Base-by-base conservation (phyloP, 2,113 vertebrate species). In the Pimephales promelas region DNA sequence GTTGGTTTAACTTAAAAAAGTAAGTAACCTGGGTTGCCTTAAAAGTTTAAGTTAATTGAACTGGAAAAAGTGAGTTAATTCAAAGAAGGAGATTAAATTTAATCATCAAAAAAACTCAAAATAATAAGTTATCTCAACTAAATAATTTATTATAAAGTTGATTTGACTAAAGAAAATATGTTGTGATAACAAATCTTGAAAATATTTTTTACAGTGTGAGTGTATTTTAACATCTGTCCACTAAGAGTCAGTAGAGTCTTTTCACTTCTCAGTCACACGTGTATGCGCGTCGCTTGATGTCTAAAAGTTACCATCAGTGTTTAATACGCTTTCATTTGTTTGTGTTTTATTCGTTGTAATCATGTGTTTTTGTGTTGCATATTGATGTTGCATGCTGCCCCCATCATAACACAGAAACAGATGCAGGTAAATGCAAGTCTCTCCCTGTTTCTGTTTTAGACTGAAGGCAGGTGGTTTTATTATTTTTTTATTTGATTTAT, bases 371-470 rank as follows among this genome's bases (percentile, higher is more conserved):
- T 93, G 93, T 95, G 93, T 95, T 95, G 94, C 95, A 96, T 94
- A 94, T 92, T 96, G 95, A 96, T 95, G 95, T 92, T 96, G 96
- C 95, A 96, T 96, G 96, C 93, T 89, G 95, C 88, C 47, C 13
- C 90, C 91, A 93, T 81, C 93, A 90, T 93, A 92, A 93, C 93
- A 92, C 95, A 96, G 95, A 96, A 92, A 89, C 92, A 84, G 91
- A 95, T 0, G 93, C 96, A 97, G 96, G 96, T 97, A 97, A 96
- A 22, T 79, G 57, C 43, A 26, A 75, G 26, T 54, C 61, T 54
- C 4, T 59, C 18, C 16, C 47, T 36, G 13, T 79, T 36, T 80
- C 78, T 80, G 5, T 57, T 36, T 49, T 18, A 28, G 24, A 28
- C 7, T 52, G 45, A 74, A 49, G 11, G 10, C 34, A 22, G 10